Base-by-base conservation (phyloP, 2,797 vertebrate genomes). In the Perodicticus potto region DNA sequence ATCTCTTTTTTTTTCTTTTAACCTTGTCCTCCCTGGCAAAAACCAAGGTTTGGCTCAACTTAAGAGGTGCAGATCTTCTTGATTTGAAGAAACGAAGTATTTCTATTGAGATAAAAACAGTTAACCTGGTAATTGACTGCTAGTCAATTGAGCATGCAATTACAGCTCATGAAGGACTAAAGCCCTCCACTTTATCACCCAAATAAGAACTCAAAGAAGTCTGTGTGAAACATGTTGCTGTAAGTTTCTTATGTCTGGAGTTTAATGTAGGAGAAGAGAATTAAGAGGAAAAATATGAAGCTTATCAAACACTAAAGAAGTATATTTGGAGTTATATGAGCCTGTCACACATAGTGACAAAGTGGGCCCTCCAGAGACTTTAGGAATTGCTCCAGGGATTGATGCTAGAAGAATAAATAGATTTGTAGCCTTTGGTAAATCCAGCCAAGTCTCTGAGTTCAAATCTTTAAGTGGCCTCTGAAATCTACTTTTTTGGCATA, bases 231-330 rank as follows among this genome's bases (percentile, higher is more conserved):
- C 32, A 13, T 61, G 43, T 55, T 76, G 25, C 34, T 0, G 0
- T 78, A 72, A 80, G 11, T 72, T 88, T 85, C 25, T 59, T 76
- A 1, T 70, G 8, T 94, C 25, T n/a, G 40, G 78, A 86, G 22
- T 82, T 89, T 76, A 89, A 55, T 61, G n/a, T 55, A 29, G 57
- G 25, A 73, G 40, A 80, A 76, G 57, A 82, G 10, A 95, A 76
- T 85, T 63, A 74, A 82, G 69, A 88, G 43, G 27, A 70, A 83
- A 84, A 95, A 91, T 70, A 73, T 16, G n/a, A 88, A 95, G 16
- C 22, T 76, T 77, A 72, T 20, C 61, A 70, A 72, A 93, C 13
- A 82, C 69, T 86, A 61, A 70, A n/a, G 22, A 43, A 49, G 37
- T 5, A 63, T 90, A 45, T 63, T 88, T 93, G 61, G 19, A 72